Conservation (phyloP, 1,140 invertebrate species). For the Trichomalopsis sarcophagae region DNA sequence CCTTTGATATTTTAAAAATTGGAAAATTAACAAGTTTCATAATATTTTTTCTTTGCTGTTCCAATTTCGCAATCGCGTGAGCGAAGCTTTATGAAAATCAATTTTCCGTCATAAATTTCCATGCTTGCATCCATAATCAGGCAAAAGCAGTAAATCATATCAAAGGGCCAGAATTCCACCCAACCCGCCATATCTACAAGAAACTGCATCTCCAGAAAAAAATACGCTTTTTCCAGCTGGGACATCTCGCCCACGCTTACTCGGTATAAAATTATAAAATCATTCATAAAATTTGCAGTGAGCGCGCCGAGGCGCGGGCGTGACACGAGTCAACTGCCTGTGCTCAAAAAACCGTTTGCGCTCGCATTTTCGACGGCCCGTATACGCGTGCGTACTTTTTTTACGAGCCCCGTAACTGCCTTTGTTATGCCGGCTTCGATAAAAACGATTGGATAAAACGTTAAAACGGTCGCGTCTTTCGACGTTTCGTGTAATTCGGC, state of each 20-base stretch:
- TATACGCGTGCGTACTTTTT: background rate
- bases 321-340: background rate
- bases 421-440: slow-evolving; percentile 3
- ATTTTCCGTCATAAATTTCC: too few species aligned
- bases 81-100: too few species aligned
- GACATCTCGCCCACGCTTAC: background rate
- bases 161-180: background rate
- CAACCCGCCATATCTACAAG: background rate
- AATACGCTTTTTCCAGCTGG: background rate
- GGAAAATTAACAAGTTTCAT: too few species aligned
- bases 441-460: slow-evolving; percentile 24
- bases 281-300: background rate
- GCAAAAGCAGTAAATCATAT: too few species aligned
- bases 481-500: slow-evolving; percentile 10
- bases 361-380: background rate
- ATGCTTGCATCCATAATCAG: too few species aligned
- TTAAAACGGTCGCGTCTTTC: slow-evolving; percentile 14
- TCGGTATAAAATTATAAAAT: slow-evolving; percentile 8
- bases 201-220: too few species aligned
- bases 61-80: too few species aligned
- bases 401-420: slow-evolving; percentile 25
- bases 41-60: too few species aligned
- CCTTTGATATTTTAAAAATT: too few species aligned
- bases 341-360: background rate
- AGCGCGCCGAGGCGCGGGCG: background rate